Evolutionary conservation across 2,888 invertebrate genomes (phyloP).

Genomic region (Ophion ventricosus): DNA sequence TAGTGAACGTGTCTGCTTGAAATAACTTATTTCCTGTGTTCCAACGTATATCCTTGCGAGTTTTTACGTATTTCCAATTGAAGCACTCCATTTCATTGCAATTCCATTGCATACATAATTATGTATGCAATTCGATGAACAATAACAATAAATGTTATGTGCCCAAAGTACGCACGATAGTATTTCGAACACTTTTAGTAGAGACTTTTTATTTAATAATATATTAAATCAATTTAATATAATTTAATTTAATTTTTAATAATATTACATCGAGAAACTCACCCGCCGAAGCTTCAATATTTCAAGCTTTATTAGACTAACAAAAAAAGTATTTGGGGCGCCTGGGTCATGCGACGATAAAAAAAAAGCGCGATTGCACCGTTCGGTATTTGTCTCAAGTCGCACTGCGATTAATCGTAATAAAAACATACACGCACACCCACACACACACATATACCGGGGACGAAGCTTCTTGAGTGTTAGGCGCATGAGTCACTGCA

Average conservation of each 20-base stretch:
- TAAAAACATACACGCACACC: slow-evolving; percentile 1
- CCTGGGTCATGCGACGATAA: neutral
- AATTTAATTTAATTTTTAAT: no score
- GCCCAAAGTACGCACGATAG: no score
- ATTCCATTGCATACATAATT: no score
- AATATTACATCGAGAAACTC: neutral
- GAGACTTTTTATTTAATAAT: neutral
- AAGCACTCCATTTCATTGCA: no score
- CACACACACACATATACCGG: no score
- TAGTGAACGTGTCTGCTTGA: no score
- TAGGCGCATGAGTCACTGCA: slow-evolving; percentile 40
- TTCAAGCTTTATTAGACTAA: neutral
- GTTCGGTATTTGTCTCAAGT: neutral
- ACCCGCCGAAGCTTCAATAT: neutral
- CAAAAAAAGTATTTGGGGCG: neutral
- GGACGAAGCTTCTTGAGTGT: slow-evolving; percentile 5
- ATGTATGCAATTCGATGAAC: no score
- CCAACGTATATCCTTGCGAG: no score
- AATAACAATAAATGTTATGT: no score
- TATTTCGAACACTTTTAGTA: neutral
- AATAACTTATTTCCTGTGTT: no score
- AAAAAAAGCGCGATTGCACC: neutral
- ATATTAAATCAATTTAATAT: no score
- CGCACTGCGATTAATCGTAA: neutral
- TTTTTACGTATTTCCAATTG: no score